phyloP scores from a whole-genome alignment of 2,113 vertebrate species.

The Symphodus melops region DNA sequence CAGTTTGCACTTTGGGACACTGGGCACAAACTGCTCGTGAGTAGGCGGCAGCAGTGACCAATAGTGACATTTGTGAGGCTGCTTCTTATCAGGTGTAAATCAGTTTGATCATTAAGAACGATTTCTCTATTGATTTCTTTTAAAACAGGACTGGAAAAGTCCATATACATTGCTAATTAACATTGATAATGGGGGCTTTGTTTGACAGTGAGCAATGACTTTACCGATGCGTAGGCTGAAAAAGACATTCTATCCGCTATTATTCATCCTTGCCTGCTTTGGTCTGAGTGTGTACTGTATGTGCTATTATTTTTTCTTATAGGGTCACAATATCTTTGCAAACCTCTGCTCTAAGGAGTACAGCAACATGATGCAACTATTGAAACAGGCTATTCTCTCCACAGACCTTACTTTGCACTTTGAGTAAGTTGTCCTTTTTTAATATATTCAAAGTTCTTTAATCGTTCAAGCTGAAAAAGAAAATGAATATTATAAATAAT shows the following conservation, averaged over 20 bases:
- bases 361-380: conserved; percentile 87
- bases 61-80: conserved; percentile 6
- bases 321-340: conserved; percentile 88
- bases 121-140: conserved; percentile 67
- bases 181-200: conserved; percentile 55
- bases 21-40: background rate
- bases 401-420: conserved; percentile 87
- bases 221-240: conserved; percentile 44
- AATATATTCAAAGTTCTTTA: conserved; percentile 4
- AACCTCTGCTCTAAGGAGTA: conserved; percentile 86
- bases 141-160: conserved; percentile 54
- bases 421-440: conserved; percentile 77
- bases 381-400: conserved; percentile 86
- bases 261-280: conserved; percentile 23
- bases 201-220: conserved; percentile 72
- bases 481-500: background rate
- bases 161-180: conserved; percentile 68
- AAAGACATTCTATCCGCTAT: conserved; percentile 35
- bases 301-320: conserved; percentile 35
- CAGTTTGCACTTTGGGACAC: background rate
- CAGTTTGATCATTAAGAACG: conserved; percentile 53
- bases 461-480: background rate
- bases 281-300: background rate
- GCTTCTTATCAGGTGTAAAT: conserved; percentile 37
- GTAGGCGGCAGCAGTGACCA: conserved; percentile 6